Evolutionary conservation across 2,113 vertebrate species (phyloP).

Genomic region (Hippocampus mohnikei): DNA sequence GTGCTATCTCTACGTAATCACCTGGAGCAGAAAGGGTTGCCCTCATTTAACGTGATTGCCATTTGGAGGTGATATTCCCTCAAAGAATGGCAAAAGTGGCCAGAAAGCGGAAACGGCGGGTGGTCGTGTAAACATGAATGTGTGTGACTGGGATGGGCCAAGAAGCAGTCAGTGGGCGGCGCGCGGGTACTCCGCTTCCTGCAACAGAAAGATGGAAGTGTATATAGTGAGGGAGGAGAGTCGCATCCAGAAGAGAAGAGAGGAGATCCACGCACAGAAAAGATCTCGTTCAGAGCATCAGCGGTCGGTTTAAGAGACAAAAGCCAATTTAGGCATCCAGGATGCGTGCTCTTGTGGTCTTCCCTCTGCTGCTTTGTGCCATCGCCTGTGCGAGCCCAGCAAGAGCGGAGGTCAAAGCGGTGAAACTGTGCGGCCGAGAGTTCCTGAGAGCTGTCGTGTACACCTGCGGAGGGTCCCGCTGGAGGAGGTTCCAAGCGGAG

Average conservation of each 20-base stretch:
- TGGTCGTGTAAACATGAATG: constrained; percentile 22
- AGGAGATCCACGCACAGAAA: not conserved
- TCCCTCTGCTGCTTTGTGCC: constrained; percentile 63
- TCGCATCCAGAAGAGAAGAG: not conserved
- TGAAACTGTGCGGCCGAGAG: constrained; percentile 83
- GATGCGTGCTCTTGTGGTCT: constrained; percentile 60
- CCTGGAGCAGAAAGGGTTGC: constrained; percentile 31
- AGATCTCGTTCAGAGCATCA: not conserved
- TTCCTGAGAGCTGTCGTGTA: constrained; percentile 82
- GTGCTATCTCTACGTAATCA: constrained; percentile 40
- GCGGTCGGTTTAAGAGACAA: not conserved
- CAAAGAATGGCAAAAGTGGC: constrained; percentile 39
- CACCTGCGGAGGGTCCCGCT: constrained; percentile 86
- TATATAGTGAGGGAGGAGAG: not conserved
- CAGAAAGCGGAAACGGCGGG: constrained; percentile 52
- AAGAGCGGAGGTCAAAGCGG: constrained; percentile 43
- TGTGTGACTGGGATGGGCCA: constrained; percentile 40
- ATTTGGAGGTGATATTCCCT: constrained; percentile 32
- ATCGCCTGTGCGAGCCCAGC: constrained; percentile 38
- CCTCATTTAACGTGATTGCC: constrained; percentile 55
- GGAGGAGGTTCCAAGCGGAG: constrained; percentile 70
- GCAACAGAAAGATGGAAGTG: constrained; percentile 21
- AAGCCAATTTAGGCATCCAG: constrained; percentile 16
- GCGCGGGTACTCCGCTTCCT: constrained; percentile 21
- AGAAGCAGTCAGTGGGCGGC: constrained; percentile 15